These are phyloP conservation scores for Spea multiplicata DNA, from an alignment of 2,113 vertebrate species.

Conservation along the genomic window DNA sequence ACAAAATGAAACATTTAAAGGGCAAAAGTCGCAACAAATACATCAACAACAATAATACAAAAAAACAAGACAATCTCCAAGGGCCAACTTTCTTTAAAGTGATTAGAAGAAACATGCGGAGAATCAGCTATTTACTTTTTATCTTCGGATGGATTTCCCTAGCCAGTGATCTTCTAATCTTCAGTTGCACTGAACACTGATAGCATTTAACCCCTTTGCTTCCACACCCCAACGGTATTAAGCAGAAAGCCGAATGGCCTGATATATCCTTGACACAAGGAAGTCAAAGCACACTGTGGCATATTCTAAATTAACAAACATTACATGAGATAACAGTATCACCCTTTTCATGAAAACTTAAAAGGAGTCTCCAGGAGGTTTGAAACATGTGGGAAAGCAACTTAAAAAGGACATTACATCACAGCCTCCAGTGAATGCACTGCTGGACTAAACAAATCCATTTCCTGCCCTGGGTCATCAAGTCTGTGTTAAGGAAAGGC, in stretches of 20 bases:
- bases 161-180: background rate
- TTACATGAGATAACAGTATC: conserved; percentile 21
- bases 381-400: conserved; percentile 27
- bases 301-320: conserved; percentile 9
- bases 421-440: conserved; percentile 19
- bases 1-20: no score
- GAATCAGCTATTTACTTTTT: background rate
- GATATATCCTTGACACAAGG: background rate
- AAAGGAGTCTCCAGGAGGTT: conserved; percentile 41
- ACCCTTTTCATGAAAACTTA: conserved; percentile 21
- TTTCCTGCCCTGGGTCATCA: conserved; percentile 38
- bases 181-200: no score
- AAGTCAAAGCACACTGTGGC: background rate
- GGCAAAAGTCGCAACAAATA: no score
- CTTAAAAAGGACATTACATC: conserved; percentile 20
- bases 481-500: conserved; percentile 11
- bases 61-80: no score
- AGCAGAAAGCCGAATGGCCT: background rate
- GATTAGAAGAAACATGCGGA: background rate
- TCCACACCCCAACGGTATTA: background rate
- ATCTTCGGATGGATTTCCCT: conserved; percentile 8
- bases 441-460: conserved; percentile 13
- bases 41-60: no score
- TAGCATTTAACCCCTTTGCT: background rate
- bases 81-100: background rate